These are phyloP conservation scores for Ichneumon xanthorius DNA, from an alignment of 2,888 invertebrate genomes.

Conservation along the genomic window DNA sequence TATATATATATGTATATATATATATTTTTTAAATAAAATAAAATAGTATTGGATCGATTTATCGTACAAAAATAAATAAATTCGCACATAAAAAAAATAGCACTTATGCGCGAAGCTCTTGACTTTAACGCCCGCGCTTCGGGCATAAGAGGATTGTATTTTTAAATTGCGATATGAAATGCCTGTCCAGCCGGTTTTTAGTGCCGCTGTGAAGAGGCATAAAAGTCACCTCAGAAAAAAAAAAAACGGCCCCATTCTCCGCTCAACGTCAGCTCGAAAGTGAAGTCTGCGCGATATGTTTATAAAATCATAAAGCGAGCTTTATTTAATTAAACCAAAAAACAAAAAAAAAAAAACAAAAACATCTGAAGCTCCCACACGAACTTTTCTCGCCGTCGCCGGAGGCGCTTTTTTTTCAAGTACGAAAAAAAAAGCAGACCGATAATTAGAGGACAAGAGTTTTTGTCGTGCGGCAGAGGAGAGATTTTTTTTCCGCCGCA, in stretches of 20 bases:
- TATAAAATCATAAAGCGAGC: neutral
- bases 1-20: too few species aligned
- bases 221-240: neutral
- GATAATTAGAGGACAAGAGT: slow-evolving; percentile 44
- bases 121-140: neutral
- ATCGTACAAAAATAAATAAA: neutral
- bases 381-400: slow-evolving; percentile 9
- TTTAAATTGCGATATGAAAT: slow-evolving; percentile 4
- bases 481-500: slow-evolving; percentile 8
- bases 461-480: neutral
- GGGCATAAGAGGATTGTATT: neutral
- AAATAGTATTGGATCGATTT: neutral
- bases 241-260: neutral
- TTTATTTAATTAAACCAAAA: neutral
- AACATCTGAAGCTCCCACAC: neutral
- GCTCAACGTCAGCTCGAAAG: neutral
- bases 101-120: neutral
- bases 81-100: neutral
- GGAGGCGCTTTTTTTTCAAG: slow-evolving; percentile 13
- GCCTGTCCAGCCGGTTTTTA: neutral
- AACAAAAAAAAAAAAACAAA: neutral
- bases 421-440: slow-evolving; percentile 29
- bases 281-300: neutral
- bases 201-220: neutral
- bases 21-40: too few species aligned